Evolutionary conservation across 2,797 vertebrate species (phyloP).

Genomic region (Mormyrops boulengeri): DNA sequence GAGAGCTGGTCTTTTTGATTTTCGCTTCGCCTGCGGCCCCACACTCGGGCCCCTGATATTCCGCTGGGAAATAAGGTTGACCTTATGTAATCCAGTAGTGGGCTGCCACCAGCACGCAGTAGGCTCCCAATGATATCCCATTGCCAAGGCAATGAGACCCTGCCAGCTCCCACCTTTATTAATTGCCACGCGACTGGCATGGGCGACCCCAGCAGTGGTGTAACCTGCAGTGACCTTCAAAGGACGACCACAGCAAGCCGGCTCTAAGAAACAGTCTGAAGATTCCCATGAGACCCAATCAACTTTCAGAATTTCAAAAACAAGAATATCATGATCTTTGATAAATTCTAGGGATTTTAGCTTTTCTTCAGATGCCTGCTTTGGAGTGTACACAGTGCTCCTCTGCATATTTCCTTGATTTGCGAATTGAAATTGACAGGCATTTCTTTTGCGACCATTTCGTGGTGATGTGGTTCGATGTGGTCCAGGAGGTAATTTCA

Average conservation of each 20-base stretch:
- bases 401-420: background rate
- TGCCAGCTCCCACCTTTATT: conserved; percentile 59
- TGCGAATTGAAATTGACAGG: background rate
- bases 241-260: background rate
- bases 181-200: conserved; percentile 50
- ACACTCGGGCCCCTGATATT: conserved; percentile 34
- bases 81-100: conserved; percentile 57
- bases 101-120: conserved; percentile 59
- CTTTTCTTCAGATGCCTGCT: background rate
- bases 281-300: background rate
- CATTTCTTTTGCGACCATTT: background rate
- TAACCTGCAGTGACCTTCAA: background rate
- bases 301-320: background rate
- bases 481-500: background rate
- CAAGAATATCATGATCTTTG: background rate
- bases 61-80: conserved; percentile 47
- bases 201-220: conserved; percentile 22
- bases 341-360: background rate
- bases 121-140: conserved; percentile 61
- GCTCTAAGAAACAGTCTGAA: background rate
- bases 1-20: background rate
- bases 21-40: conserved; percentile 33
- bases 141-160: conserved; percentile 51
- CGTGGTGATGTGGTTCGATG: background rate
- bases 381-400: background rate